Evolutionary conservation across 2,797 vertebrate species (phyloP).

Genomic region (Hippocampus kuda): DNA sequence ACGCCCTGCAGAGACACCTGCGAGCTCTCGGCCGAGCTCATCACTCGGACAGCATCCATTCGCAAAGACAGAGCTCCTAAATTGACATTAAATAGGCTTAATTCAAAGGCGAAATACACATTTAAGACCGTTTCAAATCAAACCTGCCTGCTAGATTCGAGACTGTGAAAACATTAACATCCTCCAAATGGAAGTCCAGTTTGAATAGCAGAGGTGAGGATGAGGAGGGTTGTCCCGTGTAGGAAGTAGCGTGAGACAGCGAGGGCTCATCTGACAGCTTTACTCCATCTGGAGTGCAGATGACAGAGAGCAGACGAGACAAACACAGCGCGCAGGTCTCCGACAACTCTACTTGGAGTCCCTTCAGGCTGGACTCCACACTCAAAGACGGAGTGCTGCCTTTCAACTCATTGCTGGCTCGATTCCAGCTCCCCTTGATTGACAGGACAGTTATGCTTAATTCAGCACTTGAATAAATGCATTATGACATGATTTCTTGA

Average conservation of each 20-base stretch:
- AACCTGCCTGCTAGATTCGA: constrained; percentile 79
- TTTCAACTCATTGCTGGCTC: constrained; percentile 61
- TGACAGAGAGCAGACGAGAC: constrained; percentile 77
- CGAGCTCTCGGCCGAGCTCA: constrained; percentile 76
- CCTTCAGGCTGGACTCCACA: constrained; percentile 81
- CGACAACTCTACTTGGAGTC: constrained; percentile 85
- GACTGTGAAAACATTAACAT: constrained; percentile 85
- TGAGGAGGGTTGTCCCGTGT: constrained; percentile 1
- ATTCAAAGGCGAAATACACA: not conserved
- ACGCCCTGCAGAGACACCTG: constrained; percentile 74
- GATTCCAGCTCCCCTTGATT: constrained; percentile 81
- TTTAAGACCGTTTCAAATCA: not conserved
- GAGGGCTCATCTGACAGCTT: constrained; percentile 26
- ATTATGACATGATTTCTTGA: not conserved
- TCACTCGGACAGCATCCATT: constrained; percentile 72
- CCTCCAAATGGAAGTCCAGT: constrained; percentile 82
- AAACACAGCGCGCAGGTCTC: constrained; percentile 88
- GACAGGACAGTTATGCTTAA: not conserved
- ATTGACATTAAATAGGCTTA: not conserved
- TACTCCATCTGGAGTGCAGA: constrained; percentile 35
- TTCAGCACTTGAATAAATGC: not conserved
- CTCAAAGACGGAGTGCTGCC: constrained; percentile 70
- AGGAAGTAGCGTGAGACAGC: constrained; percentile 27
- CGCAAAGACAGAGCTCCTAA: constrained; percentile 83
- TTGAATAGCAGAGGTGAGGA: constrained; percentile 75